phyloP scores from a whole-genome alignment of 2,888 invertebrate genomes.

The Drosophila anomelani region DNA sequence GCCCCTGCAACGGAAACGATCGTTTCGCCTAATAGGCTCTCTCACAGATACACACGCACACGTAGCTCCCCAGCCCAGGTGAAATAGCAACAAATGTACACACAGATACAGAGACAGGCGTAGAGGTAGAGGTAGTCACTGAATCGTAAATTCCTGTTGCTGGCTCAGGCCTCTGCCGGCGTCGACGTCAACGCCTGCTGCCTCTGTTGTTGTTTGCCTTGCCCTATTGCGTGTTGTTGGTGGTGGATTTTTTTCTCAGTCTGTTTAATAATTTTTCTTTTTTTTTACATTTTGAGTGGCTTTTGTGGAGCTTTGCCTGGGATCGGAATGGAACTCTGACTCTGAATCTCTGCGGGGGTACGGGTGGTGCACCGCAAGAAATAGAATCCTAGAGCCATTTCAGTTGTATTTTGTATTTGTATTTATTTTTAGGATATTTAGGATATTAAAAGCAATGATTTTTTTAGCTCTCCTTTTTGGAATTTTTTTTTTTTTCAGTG shows the following conservation, averaged over 20 bases:
- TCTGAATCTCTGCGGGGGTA: conserved; percentile 14
- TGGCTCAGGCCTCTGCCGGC: conserved; percentile 60
- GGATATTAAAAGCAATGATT: too few relatives aligned
- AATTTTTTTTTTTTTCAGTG: conserved; percentile 11
- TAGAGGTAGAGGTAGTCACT: conserved; percentile 57
- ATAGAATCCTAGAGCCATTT: background rate
- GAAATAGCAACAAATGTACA: conserved; percentile 64
- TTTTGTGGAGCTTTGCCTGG: conserved; percentile 72
- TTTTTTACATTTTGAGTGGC: conserved; percentile 64
- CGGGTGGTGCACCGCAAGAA: conserved; percentile 15
- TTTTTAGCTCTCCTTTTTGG: too few relatives aligned
- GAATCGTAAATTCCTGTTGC: conserved; percentile 82
- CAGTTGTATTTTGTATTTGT: too few relatives aligned
- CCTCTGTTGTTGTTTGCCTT: conserved; percentile 82
- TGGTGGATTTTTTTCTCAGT: conserved; percentile 70
- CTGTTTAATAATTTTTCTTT: conserved; percentile 66
- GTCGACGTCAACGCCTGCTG: conserved; percentile 27
- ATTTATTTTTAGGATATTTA: too few relatives aligned
- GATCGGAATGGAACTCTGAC: conserved; percentile 54
- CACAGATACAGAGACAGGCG: background rate
- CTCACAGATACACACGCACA: conserved; percentile 38
- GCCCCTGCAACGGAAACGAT: conserved; percentile 71
- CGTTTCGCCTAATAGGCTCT: conserved; percentile 67
- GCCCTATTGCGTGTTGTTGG: conserved; percentile 84
- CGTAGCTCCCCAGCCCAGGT: conserved; percentile 71